A percentile compares a stretch with the other conserved stretches of the same genome.
These are phyloP conservation scores for Drosophila grimshawi DNA, from an alignment of 1,140 invertebrate genomes.

Conservation along the genomic window DNA sequence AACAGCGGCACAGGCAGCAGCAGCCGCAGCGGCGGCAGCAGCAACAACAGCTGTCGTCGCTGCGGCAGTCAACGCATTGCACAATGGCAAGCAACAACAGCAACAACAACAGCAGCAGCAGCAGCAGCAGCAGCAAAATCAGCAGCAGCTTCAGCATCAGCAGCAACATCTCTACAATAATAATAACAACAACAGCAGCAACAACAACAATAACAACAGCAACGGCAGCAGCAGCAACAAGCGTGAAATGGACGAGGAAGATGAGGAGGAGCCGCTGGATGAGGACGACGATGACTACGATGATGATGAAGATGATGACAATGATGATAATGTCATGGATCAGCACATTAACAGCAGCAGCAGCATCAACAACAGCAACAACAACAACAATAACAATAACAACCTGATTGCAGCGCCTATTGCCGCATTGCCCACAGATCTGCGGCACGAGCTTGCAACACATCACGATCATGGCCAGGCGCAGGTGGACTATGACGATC, in stretches of 20 bases:
- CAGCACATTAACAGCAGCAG: conserved; percentile 43
- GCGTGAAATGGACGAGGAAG: conserved; percentile 18
- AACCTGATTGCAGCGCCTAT: conserved; percentile 29
- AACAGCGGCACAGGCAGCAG: conserved; percentile 43
- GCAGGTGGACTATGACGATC: conserved; percentile 50
- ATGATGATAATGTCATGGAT: conserved; percentile 47
- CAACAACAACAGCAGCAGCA: conserved; percentile 42
- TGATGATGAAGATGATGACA: conserved; percentile 67
- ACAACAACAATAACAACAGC: conserved; percentile 26
- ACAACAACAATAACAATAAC: conserved; percentile 45
- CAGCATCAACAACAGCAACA: conserved; percentile 32
- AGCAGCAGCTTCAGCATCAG: conserved; percentile 20
- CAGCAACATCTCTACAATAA: conserved; percentile 17
- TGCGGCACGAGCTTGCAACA: conserved; percentile 40
- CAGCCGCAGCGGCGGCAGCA: conserved; percentile 49
- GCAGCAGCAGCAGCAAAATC: conserved; percentile 34
- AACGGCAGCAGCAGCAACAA: conserved; percentile 29
- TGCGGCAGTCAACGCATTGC: conserved; percentile 64
- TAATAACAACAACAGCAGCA: conserved; percentile 34
- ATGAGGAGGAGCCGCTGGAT: conserved; percentile 31
- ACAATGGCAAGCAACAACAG: conserved; percentile 68
- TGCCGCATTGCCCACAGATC: conserved; percentile 43
- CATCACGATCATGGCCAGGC: conserved; percentile 26
- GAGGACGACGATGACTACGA: conserved; percentile 53
- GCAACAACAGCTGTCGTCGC: conserved; percentile 67